Evolutionary conservation across 2,888 invertebrate species (phyloP), one percentile per base, ranked within the genome.

Genomic region (Leucania comma): DNA sequence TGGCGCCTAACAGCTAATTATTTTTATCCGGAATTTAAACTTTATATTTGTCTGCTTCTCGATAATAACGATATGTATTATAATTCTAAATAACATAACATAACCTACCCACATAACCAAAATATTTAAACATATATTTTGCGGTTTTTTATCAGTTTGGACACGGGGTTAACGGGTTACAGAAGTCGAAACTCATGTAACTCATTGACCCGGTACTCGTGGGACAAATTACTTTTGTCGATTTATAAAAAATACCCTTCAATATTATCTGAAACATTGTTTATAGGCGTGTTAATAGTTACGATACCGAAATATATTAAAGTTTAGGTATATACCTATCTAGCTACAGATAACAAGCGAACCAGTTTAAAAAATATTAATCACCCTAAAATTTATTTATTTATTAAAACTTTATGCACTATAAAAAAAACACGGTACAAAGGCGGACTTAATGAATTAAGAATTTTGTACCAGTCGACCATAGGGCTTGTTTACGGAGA

Each of bases 191-290:
- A 73, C 46, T 38, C 74, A 38, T 74, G 64, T 74, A 81, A 64
- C 67, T 81, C 65, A 57, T 64, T 75, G 65, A 64, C 67, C 68
- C 60, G 51, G 51, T 48, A 62, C 60, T 61, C 79, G 65, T 78
- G 67, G 53, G 74, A 66, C 78, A 69, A 60, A 46, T 20, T 60
- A 26, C 22, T 73, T 61, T 35, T 62, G 22, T 26, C 46, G 35
- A 42, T 54, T 32, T 48, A 56, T 8, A 14, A 63, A 74, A 57
- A 56, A 20, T 56, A 56, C 20, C 5, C 46, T 48, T 53, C 26
- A 53, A 20, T 20, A n/a, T n/a, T n/a, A 35, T 20, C 20, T 24
- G n/a, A 54, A 26, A 3, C 17, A 54, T 24, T 35, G 12, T 32
- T 46, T 50, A 26, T 12, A 29, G 12, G 22, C 50, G 20, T 14